Evolutionary conservation across 2,113 vertebrate genomes (phyloP).

Genomic region (Paraplagusia blochii): DNA sequence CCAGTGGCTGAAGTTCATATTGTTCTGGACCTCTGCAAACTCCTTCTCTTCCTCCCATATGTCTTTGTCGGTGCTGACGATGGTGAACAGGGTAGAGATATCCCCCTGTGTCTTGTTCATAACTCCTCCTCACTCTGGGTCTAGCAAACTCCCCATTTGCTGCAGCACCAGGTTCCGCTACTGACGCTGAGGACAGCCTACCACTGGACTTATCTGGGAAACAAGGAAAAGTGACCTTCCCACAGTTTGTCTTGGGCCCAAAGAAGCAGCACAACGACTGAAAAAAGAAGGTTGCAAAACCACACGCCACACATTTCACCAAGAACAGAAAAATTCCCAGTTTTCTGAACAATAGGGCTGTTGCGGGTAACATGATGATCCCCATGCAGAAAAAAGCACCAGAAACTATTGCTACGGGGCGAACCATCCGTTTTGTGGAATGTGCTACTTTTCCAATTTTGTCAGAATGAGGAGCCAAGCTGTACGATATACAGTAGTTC

Average conservation of each 20-base stretch:
- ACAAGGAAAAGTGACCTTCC: constrained; percentile 86
- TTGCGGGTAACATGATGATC: constrained; percentile 90
- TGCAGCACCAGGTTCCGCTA: constrained; percentile 48
- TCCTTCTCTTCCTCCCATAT: constrained; percentile 17
- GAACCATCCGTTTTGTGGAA: constrained; percentile 91
- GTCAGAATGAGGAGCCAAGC: constrained; percentile 88
- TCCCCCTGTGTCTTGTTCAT: constrained; percentile 73
- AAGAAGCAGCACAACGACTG: constrained; percentile 97
- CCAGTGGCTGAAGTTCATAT: constrained; percentile 92
- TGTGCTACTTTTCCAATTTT: constrained; percentile 92
- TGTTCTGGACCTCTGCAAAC: constrained; percentile 81
- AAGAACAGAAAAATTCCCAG: constrained; percentile 93
- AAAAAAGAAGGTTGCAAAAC: constrained; percentile 96
- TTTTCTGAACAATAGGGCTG: constrained; percentile 86
- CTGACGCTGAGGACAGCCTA: constrained; percentile 56
- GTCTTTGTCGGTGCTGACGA: constrained; percentile 64
- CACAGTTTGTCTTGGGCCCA: constrained; percentile 90
- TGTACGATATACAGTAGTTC: constrained; percentile 95
- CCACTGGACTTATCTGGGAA: constrained; percentile 71
- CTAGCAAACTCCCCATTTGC: constrained; percentile 80
- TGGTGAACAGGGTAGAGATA: constrained; percentile 73
- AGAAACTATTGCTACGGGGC: constrained; percentile 88
- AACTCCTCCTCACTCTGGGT: constrained; percentile 74
- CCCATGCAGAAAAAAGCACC: constrained; percentile 88
- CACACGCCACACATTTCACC: constrained; percentile 94